Conservation (phyloP, 2,888 invertebrate genomes). For the Spodoptera picta region DNA sequence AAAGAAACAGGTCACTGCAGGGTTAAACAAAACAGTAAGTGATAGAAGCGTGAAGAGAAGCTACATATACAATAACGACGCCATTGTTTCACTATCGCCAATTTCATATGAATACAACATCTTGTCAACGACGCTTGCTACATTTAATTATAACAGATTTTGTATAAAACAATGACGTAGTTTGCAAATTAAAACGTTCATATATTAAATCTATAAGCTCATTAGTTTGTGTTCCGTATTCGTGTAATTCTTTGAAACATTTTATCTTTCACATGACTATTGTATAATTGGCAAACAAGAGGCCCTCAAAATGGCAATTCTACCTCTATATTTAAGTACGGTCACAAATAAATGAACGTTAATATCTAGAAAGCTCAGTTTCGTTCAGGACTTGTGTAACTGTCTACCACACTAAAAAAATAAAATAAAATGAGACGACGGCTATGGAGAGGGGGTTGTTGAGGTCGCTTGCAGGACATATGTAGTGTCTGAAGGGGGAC, state of each 20-base stretch:
- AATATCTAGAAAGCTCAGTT: conserved; percentile 82
- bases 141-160: conserved; percentile 2
- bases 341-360: conserved; percentile 82
- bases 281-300: background rate
- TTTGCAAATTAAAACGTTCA: conserved; percentile 71
- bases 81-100: conserved; percentile 64
- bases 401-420: conserved; percentile 73
- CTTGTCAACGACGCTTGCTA: background rate
- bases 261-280: background rate
- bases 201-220: conserved; percentile 76
- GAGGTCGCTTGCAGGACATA: conserved; percentile 63
- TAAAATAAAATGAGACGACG: conserved; percentile 53
- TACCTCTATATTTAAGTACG: conserved; percentile 38
- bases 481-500: conserved; percentile 55
- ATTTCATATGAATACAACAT: conserved; percentile 10
- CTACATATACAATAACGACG: conserved; percentile 69
- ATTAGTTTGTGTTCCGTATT: conserved; percentile 73
- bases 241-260: background rate
- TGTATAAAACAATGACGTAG: conserved; percentile 72
- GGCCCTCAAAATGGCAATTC: background rate
- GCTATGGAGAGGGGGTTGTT: conserved; percentile 55
- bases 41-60: conserved; percentile 81
- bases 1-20: conserved; percentile 76
- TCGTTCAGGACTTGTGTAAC: conserved; percentile 83
- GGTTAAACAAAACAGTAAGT: conserved; percentile 84